Evolutionary conservation across 92 coral and sea anemone genomes (phyloP).

Genomic region (Palythoa caribaeorum): DNA sequence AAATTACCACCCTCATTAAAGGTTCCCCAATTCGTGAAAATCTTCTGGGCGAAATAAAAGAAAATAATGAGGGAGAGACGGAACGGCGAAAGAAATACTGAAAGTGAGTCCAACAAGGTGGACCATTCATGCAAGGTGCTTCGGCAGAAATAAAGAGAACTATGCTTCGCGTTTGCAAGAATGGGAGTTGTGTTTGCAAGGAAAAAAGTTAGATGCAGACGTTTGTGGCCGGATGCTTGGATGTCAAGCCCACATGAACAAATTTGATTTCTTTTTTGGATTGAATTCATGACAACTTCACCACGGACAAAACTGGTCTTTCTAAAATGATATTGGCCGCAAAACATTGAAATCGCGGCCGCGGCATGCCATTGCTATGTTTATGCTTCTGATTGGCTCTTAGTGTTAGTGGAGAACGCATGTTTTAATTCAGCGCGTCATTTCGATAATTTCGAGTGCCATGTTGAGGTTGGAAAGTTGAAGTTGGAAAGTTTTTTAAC

Average conservation of each 20-base stretch:
- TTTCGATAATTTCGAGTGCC: too few relatives aligned
- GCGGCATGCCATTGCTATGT: too few relatives aligned
- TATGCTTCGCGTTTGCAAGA: constrained; percentile 59
- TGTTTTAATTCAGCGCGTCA: too few relatives aligned
- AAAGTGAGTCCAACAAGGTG: constrained; percentile 45
- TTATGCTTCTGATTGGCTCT: too few relatives aligned
- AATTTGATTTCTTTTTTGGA: constrained; percentile 35
- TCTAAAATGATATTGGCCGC: too few relatives aligned
- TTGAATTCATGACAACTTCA: too few relatives aligned
- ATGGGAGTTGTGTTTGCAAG: constrained; percentile 56
- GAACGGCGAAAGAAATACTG: constrained; percentile 40
- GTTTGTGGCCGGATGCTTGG: constrained; percentile 69
- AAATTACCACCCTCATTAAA: constrained; percentile 57
- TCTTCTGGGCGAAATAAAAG: constrained; percentile 64
- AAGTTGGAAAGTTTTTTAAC: too few relatives aligned
- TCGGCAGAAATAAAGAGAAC: constrained; percentile 45
- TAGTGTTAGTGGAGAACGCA: too few relatives aligned
- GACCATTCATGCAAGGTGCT: constrained; percentile 44
- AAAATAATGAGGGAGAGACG: constrained; percentile 47
- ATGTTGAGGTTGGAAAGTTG: too few relatives aligned
- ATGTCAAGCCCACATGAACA: constrained; percentile 75
- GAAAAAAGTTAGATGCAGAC: constrained; percentile 63
- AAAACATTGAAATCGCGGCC: too few relatives aligned
- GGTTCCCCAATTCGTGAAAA: constrained; percentile 66
- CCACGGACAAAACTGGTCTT: too few relatives aligned